Evolutionary conservation across 2,113 vertebrate species (phyloP).

Genomic region (Pangasianodon gigas): DNA sequence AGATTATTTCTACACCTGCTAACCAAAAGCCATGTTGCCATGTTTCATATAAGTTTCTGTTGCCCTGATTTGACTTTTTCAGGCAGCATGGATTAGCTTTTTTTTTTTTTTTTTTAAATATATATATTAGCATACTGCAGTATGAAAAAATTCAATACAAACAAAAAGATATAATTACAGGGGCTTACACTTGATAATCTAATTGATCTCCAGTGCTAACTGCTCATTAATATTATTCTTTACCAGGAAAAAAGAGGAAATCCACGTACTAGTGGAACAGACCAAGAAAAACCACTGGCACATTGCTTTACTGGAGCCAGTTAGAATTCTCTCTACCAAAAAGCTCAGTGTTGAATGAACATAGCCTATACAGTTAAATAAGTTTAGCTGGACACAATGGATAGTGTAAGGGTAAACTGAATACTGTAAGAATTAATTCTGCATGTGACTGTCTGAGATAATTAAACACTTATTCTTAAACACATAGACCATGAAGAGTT

Average conservation of each 20-base stretch:
- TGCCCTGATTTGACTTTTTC: not conserved
- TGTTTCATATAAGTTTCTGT: not conserved
- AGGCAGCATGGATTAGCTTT: not conserved
- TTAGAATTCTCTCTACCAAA: not conserved
- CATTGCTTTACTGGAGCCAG: not conserved
- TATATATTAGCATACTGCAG: not conserved
- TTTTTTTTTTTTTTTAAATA: not conserved
- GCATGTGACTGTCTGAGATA: not conserved
- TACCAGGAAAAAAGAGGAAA: not conserved
- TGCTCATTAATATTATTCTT: not conserved
- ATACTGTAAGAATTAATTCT: too few species aligned
- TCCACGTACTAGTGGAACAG: not conserved
- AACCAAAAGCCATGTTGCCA: not conserved
- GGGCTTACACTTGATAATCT: not conserved
- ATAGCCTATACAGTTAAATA: not conserved
- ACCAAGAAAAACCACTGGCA: not conserved
- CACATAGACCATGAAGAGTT: not conserved
- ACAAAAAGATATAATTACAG: not conserved
- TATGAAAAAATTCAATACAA: not conserved
- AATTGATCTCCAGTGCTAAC: not conserved
- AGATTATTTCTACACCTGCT: conserved; percentile 6
- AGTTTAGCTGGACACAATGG: too few species aligned
- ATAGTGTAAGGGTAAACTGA: not conserved
- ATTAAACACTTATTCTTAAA: not conserved
- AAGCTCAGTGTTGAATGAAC: not conserved